A percentile compares a stretch with the other conserved stretches of the same genome.
These are phyloP conservation scores for Anas acuta DNA, from an alignment of 2,797 vertebrate genomes.

Conservation along the genomic window DNA sequence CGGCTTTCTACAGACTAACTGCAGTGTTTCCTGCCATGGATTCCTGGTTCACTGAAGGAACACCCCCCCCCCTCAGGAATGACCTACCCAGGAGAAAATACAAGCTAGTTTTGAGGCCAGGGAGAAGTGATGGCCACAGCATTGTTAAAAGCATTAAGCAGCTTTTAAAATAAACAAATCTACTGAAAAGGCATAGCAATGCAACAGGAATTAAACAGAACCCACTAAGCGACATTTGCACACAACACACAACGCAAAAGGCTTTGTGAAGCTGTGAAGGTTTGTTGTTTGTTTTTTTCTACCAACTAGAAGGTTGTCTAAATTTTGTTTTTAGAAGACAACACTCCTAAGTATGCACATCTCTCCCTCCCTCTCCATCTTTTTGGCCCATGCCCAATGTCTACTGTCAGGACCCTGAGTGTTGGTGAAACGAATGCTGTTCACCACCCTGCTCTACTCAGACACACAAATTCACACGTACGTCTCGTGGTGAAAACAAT, in stretches of 20 bases:
- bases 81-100: not conserved
- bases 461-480: not conserved
- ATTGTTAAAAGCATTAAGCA: not conserved
- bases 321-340: not conserved
- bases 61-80: rapidly evolving
- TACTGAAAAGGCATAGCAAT: not conserved
- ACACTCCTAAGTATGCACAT: rapidly evolving
- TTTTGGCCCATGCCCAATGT: not conserved
- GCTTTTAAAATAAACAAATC: not conserved
- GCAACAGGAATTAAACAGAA: not conserved
- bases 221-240: not conserved
- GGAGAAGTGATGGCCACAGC: not conserved
- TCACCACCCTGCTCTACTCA: not conserved
- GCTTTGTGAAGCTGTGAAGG: not conserved
- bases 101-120: not conserved
- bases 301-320: not conserved
- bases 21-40: not conserved
- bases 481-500: not conserved
- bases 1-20: not conserved
- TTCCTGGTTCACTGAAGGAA: not conserved
- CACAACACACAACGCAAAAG: not conserved
- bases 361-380: not conserved
- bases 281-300: no score
- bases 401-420: not conserved
- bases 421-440: not conserved